Evolutionary conservation across 2,797 vertebrate genomes (phyloP).

Genomic region (Falco peregrinus): DNA sequence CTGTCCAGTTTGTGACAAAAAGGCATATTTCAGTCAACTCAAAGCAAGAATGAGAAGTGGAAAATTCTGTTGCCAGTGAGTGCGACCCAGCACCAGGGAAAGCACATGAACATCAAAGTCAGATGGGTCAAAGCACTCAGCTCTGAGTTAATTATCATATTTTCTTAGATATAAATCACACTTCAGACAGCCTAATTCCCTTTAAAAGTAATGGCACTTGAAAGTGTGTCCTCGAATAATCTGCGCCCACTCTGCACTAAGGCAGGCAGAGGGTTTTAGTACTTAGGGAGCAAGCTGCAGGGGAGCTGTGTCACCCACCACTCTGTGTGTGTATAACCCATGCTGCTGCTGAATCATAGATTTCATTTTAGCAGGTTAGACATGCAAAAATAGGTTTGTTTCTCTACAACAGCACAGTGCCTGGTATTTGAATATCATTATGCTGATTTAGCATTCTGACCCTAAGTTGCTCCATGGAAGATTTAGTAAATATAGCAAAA

Average conservation of each 20-base stretch:
- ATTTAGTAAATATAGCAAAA: conserved; percentile 52
- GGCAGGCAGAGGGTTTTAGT: background rate
- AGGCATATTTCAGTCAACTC: background rate
- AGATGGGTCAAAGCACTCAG: background rate
- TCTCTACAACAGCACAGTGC: background rate
- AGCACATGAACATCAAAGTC: background rate
- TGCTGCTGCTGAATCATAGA: background rate
- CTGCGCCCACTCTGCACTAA: accelerated
- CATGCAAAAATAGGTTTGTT: background rate
- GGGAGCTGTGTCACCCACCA: background rate
- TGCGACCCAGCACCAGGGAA: background rate
- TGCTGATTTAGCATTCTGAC: conserved; percentile 44
- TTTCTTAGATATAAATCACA: conserved; percentile 11
- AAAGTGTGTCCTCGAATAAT: background rate
- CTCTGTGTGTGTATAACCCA: background rate
- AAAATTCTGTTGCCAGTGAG: background rate
- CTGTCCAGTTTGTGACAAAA: conserved; percentile 12
- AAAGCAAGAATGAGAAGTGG: background rate
- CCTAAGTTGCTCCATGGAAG: background rate
- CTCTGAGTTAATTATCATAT: background rate
- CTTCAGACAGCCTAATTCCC: background rate
- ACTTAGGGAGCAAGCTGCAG: background rate
- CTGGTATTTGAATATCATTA: background rate
- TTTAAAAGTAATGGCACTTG: background rate
- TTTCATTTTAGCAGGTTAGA: background rate